Base-by-base conservation (phyloP, 2,797 vertebrate species). In the Cirrhinus mrigala region DNA sequence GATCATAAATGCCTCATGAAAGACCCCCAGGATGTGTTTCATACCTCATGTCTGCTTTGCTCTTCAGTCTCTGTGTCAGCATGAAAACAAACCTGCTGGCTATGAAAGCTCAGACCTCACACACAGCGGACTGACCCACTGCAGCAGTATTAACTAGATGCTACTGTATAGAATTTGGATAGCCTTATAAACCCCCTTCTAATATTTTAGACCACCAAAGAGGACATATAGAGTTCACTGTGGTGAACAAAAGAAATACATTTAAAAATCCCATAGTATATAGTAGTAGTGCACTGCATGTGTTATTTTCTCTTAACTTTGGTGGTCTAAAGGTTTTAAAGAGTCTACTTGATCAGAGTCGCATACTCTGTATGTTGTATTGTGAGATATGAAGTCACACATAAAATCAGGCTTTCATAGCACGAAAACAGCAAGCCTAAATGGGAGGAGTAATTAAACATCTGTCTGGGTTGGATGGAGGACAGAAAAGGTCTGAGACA, bases 371-470 rank as follows among this genome's bases (percentile, higher is more conserved):
- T 66, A 4, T 66, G 64, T 76, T 56, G 33, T 58, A 5, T n/a
- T 58, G 33, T 78, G 37, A 60, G 11, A 33, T 50, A 14, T 20
- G 60, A 80, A 80, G 27, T 27, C 4, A 18, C 56, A 46, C 9
- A 48, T 50, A 79, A 64, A 79, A 7, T n/a, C 11, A 0, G 79
- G 62, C 46, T 54, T 80, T 70, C 68, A 68, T 29, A 29, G 52
- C 0, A 54, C 58, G 37, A 74, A 24, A 33, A 77, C n/a, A 48
- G 77, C 62, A 68, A 27, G 20, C 12, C 62, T 52, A 52, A 71
- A 85, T 79, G 66, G 16, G 56, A 85, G 52, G 44, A 85, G 52
- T 85, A 58, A 85, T 85, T 85, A 73, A 85, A 85, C 84, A 85
- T 85, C 77, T 80, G 84, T 66, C 48, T 74, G 69, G 56, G 73